A percentile compares a stretch with the other conserved stretches of the same genome.
These are phyloP conservation scores for Grammomys dolichurus DNA, from an alignment of 2,113 vertebrate species.

Conservation along the genomic window DNA sequence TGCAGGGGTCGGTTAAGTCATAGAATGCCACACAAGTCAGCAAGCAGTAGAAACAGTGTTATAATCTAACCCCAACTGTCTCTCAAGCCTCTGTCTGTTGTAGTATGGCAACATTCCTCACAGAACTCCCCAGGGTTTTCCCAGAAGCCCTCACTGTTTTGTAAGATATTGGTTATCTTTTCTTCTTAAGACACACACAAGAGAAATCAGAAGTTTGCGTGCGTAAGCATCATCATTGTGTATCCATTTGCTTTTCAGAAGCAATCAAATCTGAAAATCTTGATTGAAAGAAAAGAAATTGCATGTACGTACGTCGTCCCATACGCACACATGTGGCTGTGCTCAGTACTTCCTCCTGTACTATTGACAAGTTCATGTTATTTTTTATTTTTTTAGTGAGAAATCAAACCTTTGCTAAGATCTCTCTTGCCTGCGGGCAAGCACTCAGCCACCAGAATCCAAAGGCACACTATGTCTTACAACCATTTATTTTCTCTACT, in stretches of 20 bases:
- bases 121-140: neutral
- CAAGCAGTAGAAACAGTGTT: neutral
- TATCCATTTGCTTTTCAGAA: constrained; percentile 12
- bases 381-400: constrained; percentile 14
- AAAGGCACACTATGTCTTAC: neutral
- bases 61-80: neutral
- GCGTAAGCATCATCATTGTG: neutral
- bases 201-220: neutral
- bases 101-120: neutral
- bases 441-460: neutral
- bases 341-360: neutral
- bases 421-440: neutral
- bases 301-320: neutral
- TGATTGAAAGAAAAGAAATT: neutral
- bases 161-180: constrained; percentile 6
- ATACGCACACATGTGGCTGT: neutral
- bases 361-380: neutral
- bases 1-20: neutral
- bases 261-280: neutral
- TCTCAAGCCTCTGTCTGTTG: neutral
- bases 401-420: neutral
- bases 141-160: neutral
- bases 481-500: neutral
- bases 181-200: neutral
- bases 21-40: neutral